Base-by-base conservation (phyloP, 2,113 vertebrate species). In the Dendropsophus ebraccatus region DNA sequence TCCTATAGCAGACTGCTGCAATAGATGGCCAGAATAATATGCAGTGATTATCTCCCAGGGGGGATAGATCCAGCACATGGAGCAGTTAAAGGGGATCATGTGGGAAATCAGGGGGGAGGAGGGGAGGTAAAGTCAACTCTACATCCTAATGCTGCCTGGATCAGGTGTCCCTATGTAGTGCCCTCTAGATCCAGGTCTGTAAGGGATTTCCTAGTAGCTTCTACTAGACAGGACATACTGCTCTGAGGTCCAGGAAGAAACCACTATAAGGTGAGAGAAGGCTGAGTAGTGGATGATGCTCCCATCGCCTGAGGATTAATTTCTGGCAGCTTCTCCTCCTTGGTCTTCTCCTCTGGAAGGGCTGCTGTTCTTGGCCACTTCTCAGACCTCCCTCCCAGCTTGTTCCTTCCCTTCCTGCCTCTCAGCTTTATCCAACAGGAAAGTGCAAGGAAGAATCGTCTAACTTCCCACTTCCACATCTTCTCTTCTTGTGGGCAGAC, bases 331-430 rank as follows among this genome's bases (percentile, higher is more conserved):
- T 47, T 32, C 82, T 75, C 37, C 82, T 75, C 37, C 28, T 67
- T 11, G 74, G 5, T 52, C 28, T 50, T 60, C 49, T 85, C 58
- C 45, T 56, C 49, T 79, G 73, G 88, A 87, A 88, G 90, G 85
- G 30, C 49, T 81, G 13, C 82, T 73, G 89, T 88, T 86, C 87
- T 86, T 87, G 81, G 86, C 90, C 84, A 90, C 76, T 89, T 81
- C 90, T 49, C 90, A 91, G 89, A 91, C 89, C 91, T 89, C 69
- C 86, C 83, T 86, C 47, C 91, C 90, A 91, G 87, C 87, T 91
- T 88, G 90, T 91, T 82, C 90, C 92, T 92, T 88, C 65, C 92
- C 92, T 94, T 70, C 86, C 87, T 89, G 90, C 89, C 89, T 91
- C 90, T 88, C 88, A 89, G 88, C 84, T 91, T 88, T 88, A 89